Base-by-base conservation (phyloP, 1,140 invertebrate genomes). In the Elysia chlorotica region DNA sequence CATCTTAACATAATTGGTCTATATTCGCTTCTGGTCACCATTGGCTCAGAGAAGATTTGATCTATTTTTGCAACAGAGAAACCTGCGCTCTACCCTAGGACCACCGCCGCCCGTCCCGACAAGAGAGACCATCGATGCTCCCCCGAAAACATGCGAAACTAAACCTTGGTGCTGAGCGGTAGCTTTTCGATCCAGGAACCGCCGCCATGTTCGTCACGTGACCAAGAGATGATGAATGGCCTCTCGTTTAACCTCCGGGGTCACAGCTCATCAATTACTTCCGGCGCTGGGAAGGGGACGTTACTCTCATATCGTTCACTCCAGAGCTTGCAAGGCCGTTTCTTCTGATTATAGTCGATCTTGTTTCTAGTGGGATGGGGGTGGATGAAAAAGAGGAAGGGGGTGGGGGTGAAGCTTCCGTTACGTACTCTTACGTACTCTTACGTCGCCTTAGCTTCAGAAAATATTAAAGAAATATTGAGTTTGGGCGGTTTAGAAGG, bases 241-340 rank as follows among this genome's bases (percentile, higher is more conserved):
- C 30, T 68, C 41, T 54, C 17, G 36, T 48, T 35, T n/a, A 41
- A 56, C 48, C 38, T 31, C 65, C 4, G 65, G 65, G 65, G 65
- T 68, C 65, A 68, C 38, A 68, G 35, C 65, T 68, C 65, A 68
- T 68, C 48, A 68, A 68, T 68, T 68, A 68, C 65, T 68, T 68
- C 65, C 65, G 65, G 41, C 48, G 1, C n/a, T 19, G 48, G 10
- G 41, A 10, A 48, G 10, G 41, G 41, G 41, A n/a, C n/a, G n/a
- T n/a, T n/a, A n/a, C n/a, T n/a, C n/a, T n/a, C n/a, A n/a, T n/a
- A n/a, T n/a, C n/a, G n/a, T n/a, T n/a, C n/a, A n/a, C n/a, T n/a
- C n/a, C n/a, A n/a, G n/a, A n/a, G n/a, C n/a, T n/a, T n/a, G n/a
- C n/a, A n/a, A n/a, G n/a, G n/a, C n/a, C n/a, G n/a, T n/a, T n/a